A percentile compares a stretch with the other conserved stretches of the same genome.
Evolutionary conservation across 2,113 vertebrate species (phyloP).

Genomic region (Pongo abelii): DNA sequence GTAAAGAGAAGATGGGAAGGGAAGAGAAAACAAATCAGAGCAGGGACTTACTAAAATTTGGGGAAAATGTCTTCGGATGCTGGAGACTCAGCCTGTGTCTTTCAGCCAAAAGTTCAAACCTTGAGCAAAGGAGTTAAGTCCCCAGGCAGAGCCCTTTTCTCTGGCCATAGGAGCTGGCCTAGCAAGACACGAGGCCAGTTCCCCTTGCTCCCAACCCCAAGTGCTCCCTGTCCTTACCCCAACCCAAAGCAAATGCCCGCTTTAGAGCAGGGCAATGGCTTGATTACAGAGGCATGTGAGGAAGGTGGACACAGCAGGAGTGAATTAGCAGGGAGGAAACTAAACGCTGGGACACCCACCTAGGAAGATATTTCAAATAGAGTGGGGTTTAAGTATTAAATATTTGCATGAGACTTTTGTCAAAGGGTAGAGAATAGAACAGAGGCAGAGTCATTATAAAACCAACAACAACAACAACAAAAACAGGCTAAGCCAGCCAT

Average conservation of each 20-base stretch:
- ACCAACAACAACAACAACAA: no score
- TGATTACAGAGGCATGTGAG: no score
- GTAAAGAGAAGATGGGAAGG: background rate
- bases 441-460: background rate
- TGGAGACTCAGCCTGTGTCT: background rate
- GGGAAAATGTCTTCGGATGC: background rate
- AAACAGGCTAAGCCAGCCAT: background rate
- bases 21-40: background rate
- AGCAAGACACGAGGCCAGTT: no score
- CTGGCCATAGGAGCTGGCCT: no score
- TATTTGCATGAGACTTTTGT: background rate
- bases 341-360: no score
- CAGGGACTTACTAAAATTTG: background rate
- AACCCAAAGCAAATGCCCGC: no score
- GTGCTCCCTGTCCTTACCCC: no score
- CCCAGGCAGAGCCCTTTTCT: no score
- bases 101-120: background rate
- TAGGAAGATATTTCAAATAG: background rate
- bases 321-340: no score
- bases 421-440: background rate
- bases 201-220: no score
- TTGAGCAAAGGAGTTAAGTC: background rate
- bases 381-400: background rate
- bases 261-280: no score
- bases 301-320: no score